These are phyloP conservation scores for Drosophila koepferae DNA, from an alignment of 2,888 invertebrate genomes.

Conservation along the genomic window DNA sequence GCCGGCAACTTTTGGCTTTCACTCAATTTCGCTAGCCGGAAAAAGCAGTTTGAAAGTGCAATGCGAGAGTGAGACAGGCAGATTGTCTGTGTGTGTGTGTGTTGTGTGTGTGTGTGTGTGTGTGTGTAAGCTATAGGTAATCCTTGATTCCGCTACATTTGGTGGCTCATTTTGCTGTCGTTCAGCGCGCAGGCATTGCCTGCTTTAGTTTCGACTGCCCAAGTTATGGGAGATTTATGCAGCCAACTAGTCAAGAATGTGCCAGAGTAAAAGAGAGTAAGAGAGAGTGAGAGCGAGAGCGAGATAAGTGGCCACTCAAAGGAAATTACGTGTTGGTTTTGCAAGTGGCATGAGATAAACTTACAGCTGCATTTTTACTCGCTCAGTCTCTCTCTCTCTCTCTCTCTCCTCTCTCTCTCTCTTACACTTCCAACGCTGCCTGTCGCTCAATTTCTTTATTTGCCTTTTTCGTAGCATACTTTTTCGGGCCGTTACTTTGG, in stretches of 20 bases:
- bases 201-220: conserved; percentile 48
- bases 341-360: conserved; percentile 64
- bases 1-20: conserved; percentile 72
- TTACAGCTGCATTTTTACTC: conserved; percentile 46
- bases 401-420: background rate
- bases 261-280: conserved; percentile 1
- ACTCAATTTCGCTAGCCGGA: conserved; percentile 68
- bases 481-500: conserved; percentile 38
- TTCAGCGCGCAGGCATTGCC: conserved; percentile 36
- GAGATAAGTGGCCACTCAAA: conserved; percentile 70
- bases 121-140: conserved; percentile 53
- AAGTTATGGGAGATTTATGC: conserved; percentile 74
- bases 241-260: conserved; percentile 54
- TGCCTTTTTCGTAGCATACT: conserved; percentile 34
- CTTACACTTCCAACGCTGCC: too few species aligned
- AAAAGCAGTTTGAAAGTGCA: conserved; percentile 58
- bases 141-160: conserved; percentile 72
- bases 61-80: conserved; percentile 4
- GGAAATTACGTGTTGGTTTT: conserved; percentile 73
- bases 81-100: conserved; percentile 26
- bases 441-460: conserved; percentile 2
- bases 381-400: background rate
- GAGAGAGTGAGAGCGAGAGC: conserved; percentile 7
- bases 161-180: conserved; percentile 63
- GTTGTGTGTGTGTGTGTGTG: conserved; percentile 25